Evolutionary conservation across 1,140 invertebrate genomes (phyloP).

Genomic region (Brachionus angularis): DNA sequence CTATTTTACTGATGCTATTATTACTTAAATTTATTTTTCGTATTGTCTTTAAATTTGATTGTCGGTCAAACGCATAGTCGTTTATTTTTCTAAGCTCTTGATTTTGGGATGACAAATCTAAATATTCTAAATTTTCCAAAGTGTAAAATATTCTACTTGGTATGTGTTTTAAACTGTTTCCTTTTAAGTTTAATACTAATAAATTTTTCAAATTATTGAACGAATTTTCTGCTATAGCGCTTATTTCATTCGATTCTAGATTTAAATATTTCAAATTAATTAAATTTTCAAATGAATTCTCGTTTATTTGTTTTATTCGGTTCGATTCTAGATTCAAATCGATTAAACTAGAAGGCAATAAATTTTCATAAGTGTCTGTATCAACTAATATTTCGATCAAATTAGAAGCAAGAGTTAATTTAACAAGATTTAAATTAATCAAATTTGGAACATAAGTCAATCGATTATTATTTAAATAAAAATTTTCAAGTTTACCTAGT

Average conservation of each 20-base stretch:
- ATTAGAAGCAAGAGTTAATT: neutral
- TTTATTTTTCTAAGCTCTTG: slow-evolving; percentile 8
- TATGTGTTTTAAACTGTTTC: slow-evolving; percentile 29
- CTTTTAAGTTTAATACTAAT: slow-evolving; percentile 1
- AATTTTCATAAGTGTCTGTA: neutral
- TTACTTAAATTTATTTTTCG: neutral
- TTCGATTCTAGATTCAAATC: slow-evolving; percentile 9
- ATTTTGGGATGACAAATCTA: slow-evolving; percentile 21
- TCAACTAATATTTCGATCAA: slow-evolving; percentile 12
- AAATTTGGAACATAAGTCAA: slow-evolving; percentile 37
- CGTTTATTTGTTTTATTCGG: slow-evolving; percentile 35
- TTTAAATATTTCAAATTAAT: slow-evolving; percentile 38
- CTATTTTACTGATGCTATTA: slow-evolving; percentile 13
- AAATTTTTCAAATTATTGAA: slow-evolving; percentile 31
- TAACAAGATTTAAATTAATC: neutral
- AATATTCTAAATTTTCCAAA: slow-evolving; percentile 16
- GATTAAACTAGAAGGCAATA: slow-evolving; percentile 15
- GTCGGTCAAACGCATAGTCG: slow-evolving; percentile 36
- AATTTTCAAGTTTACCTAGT: neutral
- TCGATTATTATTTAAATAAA: neutral
- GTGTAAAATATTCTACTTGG: slow-evolving; percentile 34
- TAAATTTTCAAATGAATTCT: slow-evolving; percentile 42
- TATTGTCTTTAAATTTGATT: slow-evolving; percentile 12
- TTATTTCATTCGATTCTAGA: slow-evolving; percentile 32
- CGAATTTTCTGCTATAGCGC: slow-evolving; percentile 31